Conservation (phyloP, 2,113 vertebrate species). For the Motacilla tschutschensis region DNA sequence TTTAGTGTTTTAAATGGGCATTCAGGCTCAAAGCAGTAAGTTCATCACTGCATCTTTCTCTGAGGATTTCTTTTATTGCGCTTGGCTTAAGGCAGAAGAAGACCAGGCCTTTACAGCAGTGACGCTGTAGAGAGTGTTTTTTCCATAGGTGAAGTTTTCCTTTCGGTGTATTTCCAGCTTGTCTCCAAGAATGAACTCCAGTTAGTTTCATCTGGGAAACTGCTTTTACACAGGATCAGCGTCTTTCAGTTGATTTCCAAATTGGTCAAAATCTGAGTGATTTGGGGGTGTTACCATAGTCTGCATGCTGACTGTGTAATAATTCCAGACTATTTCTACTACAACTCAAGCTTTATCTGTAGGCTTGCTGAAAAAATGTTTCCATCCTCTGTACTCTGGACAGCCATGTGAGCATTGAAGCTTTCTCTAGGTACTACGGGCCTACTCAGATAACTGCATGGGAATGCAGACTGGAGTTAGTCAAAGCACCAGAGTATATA, state of each 20-base stretch:
- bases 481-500: background rate
- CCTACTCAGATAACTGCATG: background rate
- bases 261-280: background rate
- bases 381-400: background rate
- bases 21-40: background rate
- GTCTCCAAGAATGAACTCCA: background rate
- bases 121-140: background rate
- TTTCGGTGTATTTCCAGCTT: background rate
- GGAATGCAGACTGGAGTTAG: background rate
- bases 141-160: background rate
- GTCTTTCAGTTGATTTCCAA: background rate
- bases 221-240: background rate
- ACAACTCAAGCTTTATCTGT: background rate
- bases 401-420: fast-evolving
- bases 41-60: background rate
- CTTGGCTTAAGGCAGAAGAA: background rate
- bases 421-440: background rate
- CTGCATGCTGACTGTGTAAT: background rate
- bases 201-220: background rate
- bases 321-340: background rate
- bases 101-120: background rate
- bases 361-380: background rate
- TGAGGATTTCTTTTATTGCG: background rate
- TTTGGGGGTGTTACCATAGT: background rate
- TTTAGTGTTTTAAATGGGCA: background rate